A percentile compares a stretch with the other conserved stretches of the same genome.
phyloP scores from a whole-genome alignment of 2,888 invertebrate species.

The Carpatolechia fugitivella region DNA sequence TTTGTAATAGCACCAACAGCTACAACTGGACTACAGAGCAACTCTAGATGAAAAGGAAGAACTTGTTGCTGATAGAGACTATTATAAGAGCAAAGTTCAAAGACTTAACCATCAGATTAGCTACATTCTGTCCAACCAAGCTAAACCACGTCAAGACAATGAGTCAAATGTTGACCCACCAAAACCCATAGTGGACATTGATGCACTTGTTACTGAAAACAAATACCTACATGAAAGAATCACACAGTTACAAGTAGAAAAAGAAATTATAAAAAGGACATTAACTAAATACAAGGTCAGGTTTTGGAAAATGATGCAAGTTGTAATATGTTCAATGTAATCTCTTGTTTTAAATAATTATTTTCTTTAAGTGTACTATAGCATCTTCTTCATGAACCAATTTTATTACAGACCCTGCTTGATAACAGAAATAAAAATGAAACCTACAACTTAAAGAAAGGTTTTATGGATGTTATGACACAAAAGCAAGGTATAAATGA shows the following conservation, averaged over 20 bases:
- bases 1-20: slow-evolving; percentile 83
- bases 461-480: slow-evolving; percentile 85
- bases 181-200: slow-evolving; percentile 84
- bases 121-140: slow-evolving; percentile 77
- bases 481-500: slow-evolving; percentile 87
- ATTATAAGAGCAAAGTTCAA: slow-evolving; percentile 90
- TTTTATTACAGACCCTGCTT: slow-evolving; percentile 80
- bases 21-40: slow-evolving; percentile 87
- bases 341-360: background rate
- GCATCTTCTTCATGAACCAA: background rate
- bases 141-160: slow-evolving; percentile 43
- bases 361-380: background rate
- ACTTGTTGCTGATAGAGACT: slow-evolving; percentile 87
- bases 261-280: slow-evolving; percentile 85
- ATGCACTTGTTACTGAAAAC: slow-evolving; percentile 89
- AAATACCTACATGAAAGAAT: slow-evolving; percentile 90
- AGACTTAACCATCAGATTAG: slow-evolving; percentile 89
- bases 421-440: slow-evolving; percentile 87
- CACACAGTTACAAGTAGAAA: slow-evolving; percentile 88
- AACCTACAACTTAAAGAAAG: slow-evolving; percentile 82
- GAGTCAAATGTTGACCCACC: slow-evolving; percentile 39
- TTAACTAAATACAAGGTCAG: slow-evolving; percentile 86
- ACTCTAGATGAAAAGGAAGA: slow-evolving; percentile 93
- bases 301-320: background rate
- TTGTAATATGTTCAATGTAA: background rate